A percentile compares a stretch with the other conserved stretches of the same genome.
Evolutionary conservation across 2,113 vertebrate genomes (phyloP).

Genomic region (Alligator sinensis): DNA sequence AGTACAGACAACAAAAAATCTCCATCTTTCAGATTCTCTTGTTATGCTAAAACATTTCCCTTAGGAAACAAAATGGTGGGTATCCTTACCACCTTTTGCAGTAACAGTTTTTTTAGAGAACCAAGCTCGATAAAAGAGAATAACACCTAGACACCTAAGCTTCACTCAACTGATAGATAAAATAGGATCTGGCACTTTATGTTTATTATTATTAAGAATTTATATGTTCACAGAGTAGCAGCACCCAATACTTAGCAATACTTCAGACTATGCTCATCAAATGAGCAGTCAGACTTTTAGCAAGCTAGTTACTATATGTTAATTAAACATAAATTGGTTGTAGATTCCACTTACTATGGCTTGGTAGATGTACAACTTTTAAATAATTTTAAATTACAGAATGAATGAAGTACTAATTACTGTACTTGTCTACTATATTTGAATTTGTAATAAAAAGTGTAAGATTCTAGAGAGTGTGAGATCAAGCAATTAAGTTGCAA

Average conservation of each 20-base stretch:
- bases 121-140: too few relatives aligned
- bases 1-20: background rate
- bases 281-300: constrained; percentile 2
- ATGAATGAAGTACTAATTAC: constrained; percentile 45
- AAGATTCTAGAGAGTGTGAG: constrained; percentile 38
- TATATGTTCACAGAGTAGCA: background rate
- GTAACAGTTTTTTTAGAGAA: too few relatives aligned
- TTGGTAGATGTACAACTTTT: constrained; percentile 38
- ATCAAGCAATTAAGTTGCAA: constrained; percentile 5
- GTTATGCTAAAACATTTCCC: background rate
- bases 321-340: constrained; percentile 42
- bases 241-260: background rate
- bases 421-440: constrained; percentile 37
- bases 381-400: constrained; percentile 58
- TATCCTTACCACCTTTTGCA: too few relatives aligned
- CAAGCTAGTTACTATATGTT: background rate
- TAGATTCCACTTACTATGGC: constrained; percentile 8
- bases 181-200: too few relatives aligned
- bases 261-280: background rate
- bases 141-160: too few relatives aligned
- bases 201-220: too few relatives aligned
- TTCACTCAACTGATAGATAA: too few relatives aligned
- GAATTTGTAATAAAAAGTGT: constrained; percentile 45
- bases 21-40: background rate
- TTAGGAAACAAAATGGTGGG: background rate